Evolutionary conservation across 2,113 vertebrate genomes (phyloP), one percentile per base, ranked within the genome.

Genomic region (Ginglymostoma cirratum): DNA sequence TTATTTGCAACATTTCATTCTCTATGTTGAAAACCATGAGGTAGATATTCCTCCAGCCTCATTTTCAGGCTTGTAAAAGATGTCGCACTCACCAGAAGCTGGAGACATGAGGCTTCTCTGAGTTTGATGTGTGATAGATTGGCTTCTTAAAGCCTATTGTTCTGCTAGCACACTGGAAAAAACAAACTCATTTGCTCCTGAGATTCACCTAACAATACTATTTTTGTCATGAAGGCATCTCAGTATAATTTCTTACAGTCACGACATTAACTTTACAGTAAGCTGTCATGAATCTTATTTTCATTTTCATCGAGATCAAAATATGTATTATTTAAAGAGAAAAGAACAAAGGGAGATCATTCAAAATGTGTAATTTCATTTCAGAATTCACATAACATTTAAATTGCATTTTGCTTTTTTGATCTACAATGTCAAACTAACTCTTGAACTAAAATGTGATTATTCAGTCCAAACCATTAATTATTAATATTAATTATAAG

Each of bases 141-240:
- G 0, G 67, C 4, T 8, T 52, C 67, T 27, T 94, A 95, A 76
- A 34, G 34, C 27, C 42, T 67, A 30, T 34, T 17, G 12, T 34
- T 76, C 45, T 27, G 48, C 15, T 30, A 52, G 3, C 45, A 8
- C 69, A 52, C 15, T 95, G 67, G 23, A 70, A 95, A 95, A 95
- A 45, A 48, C 45, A 76, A 24, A 72, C 23, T 45, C 30, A 95
- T 48, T 95, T 48, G 23, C 94, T 72, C 45, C 3, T 72, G 67
- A 72, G 45, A 94, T n/a, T 94, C 67, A 94, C 8, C n/a, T 17
- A 95, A 95, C 94, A 95, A 72, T 95, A 34, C 52, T 52, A 95
- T 72, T 95, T 61, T 14, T 95, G 67, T 69, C 27, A 24, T 48
- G 67, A 76, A 76, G 23, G 52, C 66, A 45, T 69, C 21, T 42